Evolutionary conservation across 2,113 vertebrate genomes (phyloP), one percentile per base, ranked within the genome.

Genomic region (Sinocyclocheilus rhinocerous): DNA sequence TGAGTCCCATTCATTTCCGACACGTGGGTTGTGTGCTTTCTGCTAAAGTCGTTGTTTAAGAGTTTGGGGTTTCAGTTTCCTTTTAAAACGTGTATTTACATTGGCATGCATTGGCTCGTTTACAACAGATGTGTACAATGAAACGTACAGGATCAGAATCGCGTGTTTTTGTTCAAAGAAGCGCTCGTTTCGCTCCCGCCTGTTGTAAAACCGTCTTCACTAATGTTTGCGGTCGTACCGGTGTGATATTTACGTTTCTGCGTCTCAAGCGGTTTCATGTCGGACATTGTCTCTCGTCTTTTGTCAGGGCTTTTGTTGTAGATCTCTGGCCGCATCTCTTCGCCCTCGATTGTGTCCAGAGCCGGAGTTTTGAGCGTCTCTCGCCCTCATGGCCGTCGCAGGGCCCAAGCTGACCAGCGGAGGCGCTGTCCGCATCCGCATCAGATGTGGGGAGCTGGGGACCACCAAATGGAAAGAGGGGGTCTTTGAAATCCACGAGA

Each of bases 381-480:
- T 45, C 61, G 91, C 80, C 69, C 69, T 77, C 86, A 93, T 96
- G 95, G 90, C 94, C 80, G 90, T 92, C 81, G 26, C 87, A 70
- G 90, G 93, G n/a, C 93, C 97, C 83, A 98, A 97, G 92, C 93
- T 99, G 90, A 95, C 95, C 42, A 97, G 97, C 36, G 95, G 97
- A 33, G 94, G 89, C 24, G 72, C 83, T 55, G 90, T 95, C 2
- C 93, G 92, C 80, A 95, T 99, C 85, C 96, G 98, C 89, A 92
- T 97, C 76, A 93, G 88, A 87, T 97, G 96, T 90, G 87, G 97
- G 11, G 97, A 98, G 13, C 92, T 96, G 55, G 97, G 98, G 12
- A 96, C 96, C 90, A 97, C 97, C 9, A 97, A 95, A 59, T 99
- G 98, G 98, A 99, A 95, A 92, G 97, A 99, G 89, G 98, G 98